Evolutionary conservation across 2,797 vertebrate species (phyloP), one percentile per base, ranked within the genome.

Genomic region (Bucorvus abyssinicus): DNA sequence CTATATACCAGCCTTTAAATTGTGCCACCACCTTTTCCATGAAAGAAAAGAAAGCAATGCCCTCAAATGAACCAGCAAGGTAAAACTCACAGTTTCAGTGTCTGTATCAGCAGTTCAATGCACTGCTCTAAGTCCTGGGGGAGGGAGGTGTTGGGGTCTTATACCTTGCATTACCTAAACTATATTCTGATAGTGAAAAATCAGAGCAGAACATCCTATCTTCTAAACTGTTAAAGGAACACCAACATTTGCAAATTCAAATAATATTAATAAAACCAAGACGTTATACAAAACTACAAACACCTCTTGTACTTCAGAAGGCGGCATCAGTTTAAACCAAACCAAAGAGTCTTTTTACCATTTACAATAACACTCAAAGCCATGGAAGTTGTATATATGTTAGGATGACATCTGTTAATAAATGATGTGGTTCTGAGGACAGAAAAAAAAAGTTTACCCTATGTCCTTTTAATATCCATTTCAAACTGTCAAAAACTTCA

Each of bases 321-420:
- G 86, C n/a, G 2, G 55, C 73, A 89, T 27, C 59, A 55, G 61
- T 87, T 95, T 91, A 95, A 93, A 90, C 15, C 55, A 53, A 92
- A 71, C 30, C 55, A 61, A 79, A 87, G 57, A 84, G 65, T 68
- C 73, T 88, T 93, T 91, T 93, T 82, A 91, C 89, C 92, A 94
- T 96, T 95, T 94, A 95, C 76, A 95, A 91, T 94, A 95, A 94
- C 95, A 96, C 95, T 96, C 95, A 94, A 90, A 94, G 78, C 81
- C 81, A 93, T 85, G 88, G 87, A 90, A 94, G 78, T 93, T 96
- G 93, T 95, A 89, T 91, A 95, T 65, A 85, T 61, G 7, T 94
- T 94, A 86, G 80, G 85, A 82, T 90, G 94, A 95, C 96, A 91
- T 90, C 69, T 84, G 87, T 78, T 96, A 96, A 96, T 87, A 93